Evolutionary conservation across 2,797 vertebrate species (phyloP), one percentile per base, ranked within the genome.

Genomic region (Odontamblyopus lacepedii): DNA sequence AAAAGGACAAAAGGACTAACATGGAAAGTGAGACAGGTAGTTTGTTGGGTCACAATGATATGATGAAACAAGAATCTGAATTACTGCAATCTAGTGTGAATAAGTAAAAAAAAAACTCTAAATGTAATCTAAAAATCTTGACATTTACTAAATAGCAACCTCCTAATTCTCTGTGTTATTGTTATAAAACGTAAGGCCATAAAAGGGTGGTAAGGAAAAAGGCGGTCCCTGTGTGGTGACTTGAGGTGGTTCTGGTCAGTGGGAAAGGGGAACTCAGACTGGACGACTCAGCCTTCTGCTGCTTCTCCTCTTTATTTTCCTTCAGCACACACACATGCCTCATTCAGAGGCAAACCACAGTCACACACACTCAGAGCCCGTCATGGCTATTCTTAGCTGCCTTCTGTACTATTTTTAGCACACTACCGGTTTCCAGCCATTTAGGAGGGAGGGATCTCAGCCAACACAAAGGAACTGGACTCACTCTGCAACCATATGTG

Each of bases 381-480:
- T 87, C 85, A 87, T 29, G 74, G 63, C 88, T 92, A 92, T 91
- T 91, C 79, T 91, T 91, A 92, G 91, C 85, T 6, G 64, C 75
- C 83, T 86, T 74, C 87, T 6, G 69, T 18, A 44, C 75, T 92
- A 92, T 92, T 90, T 91, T 87, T 91, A 92, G 85, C 77, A 77
- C 83, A 83, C 90, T 86, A 84, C 89, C 81, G 84, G 87, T 91
- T 92, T 92, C 88, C 89, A 91, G 88, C 74, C 87, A 86, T 90
- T 91, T 88, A 91, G 88, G 76, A 80, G 87, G 82, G 87, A 82
- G 86, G 87, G 88, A 91, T 79, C 77, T 44, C 62, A 78, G 89
- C 88, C 88, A 87, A 90, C 87, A 89, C 88, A 90, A 92, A 92
- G 88, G 85, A 90, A 82, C 87, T 84, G 88, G 87, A 88, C 82